These are phyloP conservation scores for Aporophyla lueneburgensis DNA, from an alignment of 2,888 invertebrate genomes.

Conservation along the genomic window DNA sequence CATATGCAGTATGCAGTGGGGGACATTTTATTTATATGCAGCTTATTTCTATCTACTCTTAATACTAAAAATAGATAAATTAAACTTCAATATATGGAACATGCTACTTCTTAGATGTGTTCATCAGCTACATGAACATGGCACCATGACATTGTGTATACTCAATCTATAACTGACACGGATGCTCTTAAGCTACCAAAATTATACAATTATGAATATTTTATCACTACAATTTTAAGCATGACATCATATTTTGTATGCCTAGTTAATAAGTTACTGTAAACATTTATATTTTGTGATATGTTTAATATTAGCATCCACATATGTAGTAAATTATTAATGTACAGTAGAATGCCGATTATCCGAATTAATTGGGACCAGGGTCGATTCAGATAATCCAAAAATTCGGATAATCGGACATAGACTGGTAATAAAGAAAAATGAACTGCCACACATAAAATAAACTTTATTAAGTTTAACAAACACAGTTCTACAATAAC, in stretches of 20 bases:
- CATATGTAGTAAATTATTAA: neutral
- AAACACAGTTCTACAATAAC: too few relatives aligned
- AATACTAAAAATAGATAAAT: neutral
- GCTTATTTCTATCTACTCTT: neutral
- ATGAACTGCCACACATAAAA: too few relatives aligned
- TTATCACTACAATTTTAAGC: neutral
- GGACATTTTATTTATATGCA: neutral
- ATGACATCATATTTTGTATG: conserved; percentile 36
- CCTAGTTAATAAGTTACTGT: neutral
- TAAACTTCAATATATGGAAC: neutral
- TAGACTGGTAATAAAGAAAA: too few relatives aligned
- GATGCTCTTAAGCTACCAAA: neutral
- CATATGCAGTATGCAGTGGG: neutral
- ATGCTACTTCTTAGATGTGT: neutral
- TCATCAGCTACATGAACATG: neutral
- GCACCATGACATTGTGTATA: neutral
- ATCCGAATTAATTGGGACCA: too few relatives aligned
- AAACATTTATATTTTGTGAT: conserved; percentile 12
- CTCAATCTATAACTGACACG: neutral
- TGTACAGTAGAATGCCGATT: too few relatives aligned
- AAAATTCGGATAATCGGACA: too few relatives aligned
- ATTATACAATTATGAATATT: conserved; percentile 19
- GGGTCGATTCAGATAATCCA: too few relatives aligned
- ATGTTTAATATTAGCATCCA: neutral
- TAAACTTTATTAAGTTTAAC: too few relatives aligned